Base-by-base conservation (phyloP, 2,113 vertebrate genomes). In the Passer domesticus region DNA sequence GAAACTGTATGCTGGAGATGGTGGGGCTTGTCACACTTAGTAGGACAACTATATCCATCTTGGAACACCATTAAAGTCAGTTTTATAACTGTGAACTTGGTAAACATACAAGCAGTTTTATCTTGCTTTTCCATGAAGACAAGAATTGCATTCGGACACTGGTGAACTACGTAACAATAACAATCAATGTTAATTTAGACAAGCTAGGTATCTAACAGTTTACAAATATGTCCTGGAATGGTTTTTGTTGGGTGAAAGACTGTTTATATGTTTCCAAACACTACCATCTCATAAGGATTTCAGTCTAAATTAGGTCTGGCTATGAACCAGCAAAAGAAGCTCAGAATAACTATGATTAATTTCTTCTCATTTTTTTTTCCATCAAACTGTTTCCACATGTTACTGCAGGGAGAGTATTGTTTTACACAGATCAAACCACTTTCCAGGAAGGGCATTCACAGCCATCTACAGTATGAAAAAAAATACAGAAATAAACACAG, bases 301-400 rank as follows among this genome's bases (percentile, higher is more conserved):
- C 62, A 75, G 62, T 73, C 53, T 87, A 92, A 96, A 92, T 87
- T 86, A 94, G 24, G 20, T 76, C 89, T 89, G 87, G 94, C 81
- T 85, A 35, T 37, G 90, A 96, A 95, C 68, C 74, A 92, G 33
- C 6, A 9, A 62, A 87, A 95, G 84, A 21, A 96, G 82, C 56
- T 92, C 81, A 94, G 72, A 89, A 68, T 68, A 84, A 93, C 59
- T 88, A 79, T 92, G 83, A 97, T 94, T 96, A 97, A 77, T 77
- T 91, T 84, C 66, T 93, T 95, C 74, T 92, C 75, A 82, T 78
- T 79, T 63, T 96, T 96, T 37, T 95, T 95, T 97, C 80, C 81
- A 91, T 77, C 44, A 88, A 96, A 95, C 33, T 87, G 73, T 93
- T 97, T 97, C 92, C 92, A 96, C 79, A 92, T 96, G 87, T 93